Evolutionary conservation across 2,113 vertebrate species (phyloP), one percentile per base, ranked within the genome.

Genomic region (Chlorodrepanis virens): DNA sequence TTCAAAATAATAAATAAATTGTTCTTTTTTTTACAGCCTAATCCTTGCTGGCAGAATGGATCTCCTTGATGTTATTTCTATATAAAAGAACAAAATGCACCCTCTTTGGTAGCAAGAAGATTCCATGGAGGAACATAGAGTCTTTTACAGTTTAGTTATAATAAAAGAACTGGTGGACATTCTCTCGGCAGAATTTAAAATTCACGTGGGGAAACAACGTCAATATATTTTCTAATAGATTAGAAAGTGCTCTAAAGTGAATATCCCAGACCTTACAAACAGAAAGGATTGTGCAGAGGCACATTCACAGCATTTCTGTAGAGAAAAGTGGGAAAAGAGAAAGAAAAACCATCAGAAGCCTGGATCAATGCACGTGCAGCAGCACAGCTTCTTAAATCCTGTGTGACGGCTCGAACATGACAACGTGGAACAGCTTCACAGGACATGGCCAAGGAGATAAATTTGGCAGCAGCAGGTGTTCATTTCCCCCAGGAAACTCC

Each of bases 401-500:
- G 16, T 54, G 42, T 59, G 83, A 53, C 3, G 44, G n/a, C 68
- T 77, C 28, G 5, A 83, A 87, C 40, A 40, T 10, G 75, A 53
- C 50, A 88, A 50, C 52, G 7, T 7, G 23, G 17, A 80, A 54
- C 42, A 86, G 35, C 37, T 86, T 69, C 35, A 13, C 79, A 15
- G 18, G 50, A 86, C 76, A 59, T 19, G 72, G 63, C 83, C 68
- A 78, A 52, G 39, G 20, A 83, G 80, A 87, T 83, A 75, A 83
- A 93, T 82, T 33, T 81, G 72, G 72, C 86, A 94, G 77, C 76
- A 94, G 87, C n/a, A 91, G 49, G 77, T 80, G 54, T n/a, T 88
- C 31, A 45, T 92, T 86, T 91, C 56, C 89, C 77, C 35, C 71
- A 52, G 72, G 80, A 91, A 87, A 67, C 18, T 40, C 50, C 59